A percentile compares a stretch with the other conserved stretches of the same genome.
These are phyloP conservation scores for Eulemur mongoz DNA, from an alignment of 2,797 vertebrate genomes.

Conservation along the genomic window DNA sequence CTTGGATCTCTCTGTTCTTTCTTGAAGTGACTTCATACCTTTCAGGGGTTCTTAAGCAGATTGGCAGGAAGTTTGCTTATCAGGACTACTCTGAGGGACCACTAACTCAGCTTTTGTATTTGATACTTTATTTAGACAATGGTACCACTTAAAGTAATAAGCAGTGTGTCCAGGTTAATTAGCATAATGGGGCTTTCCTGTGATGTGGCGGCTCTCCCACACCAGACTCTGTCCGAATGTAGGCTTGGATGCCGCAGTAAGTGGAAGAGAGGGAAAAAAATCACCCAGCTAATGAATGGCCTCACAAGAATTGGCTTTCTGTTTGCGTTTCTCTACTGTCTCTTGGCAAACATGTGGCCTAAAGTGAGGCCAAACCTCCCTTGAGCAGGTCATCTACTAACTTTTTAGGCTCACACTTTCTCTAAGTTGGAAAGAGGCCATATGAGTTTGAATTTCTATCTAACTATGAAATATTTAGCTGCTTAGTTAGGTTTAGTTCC, in stretches of 20 bases:
- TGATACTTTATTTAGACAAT: conserved; percentile 21
- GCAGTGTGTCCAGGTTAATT: conserved; percentile 11
- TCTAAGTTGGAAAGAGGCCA: not conserved
- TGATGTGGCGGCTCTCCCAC: not conserved
- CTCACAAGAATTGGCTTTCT: not conserved
- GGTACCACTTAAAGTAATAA: not conserved
- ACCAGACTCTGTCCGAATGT: not conserved
- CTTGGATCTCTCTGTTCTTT: not conserved
- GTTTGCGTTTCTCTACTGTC: not conserved
- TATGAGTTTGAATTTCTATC: not conserved
- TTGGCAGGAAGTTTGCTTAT: not conserved
- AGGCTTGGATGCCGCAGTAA: not conserved
- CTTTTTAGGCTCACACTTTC: not conserved
- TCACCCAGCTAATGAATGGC: conserved; percentile 20
- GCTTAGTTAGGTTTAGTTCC: not conserved
- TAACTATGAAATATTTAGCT: not conserved
- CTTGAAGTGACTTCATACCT: not conserved
- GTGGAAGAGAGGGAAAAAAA: not conserved
- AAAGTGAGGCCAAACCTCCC: not conserved
- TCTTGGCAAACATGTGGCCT: not conserved
- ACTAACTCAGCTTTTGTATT: not conserved
- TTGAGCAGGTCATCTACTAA: not conserved
- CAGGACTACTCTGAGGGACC: not conserved
- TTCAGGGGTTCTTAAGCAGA: not conserved
- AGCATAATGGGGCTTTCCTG: not conserved